Evolutionary conservation across 2,888 invertebrate genomes (phyloP).

Genomic region (Lasioglossum malachurum): DNA sequence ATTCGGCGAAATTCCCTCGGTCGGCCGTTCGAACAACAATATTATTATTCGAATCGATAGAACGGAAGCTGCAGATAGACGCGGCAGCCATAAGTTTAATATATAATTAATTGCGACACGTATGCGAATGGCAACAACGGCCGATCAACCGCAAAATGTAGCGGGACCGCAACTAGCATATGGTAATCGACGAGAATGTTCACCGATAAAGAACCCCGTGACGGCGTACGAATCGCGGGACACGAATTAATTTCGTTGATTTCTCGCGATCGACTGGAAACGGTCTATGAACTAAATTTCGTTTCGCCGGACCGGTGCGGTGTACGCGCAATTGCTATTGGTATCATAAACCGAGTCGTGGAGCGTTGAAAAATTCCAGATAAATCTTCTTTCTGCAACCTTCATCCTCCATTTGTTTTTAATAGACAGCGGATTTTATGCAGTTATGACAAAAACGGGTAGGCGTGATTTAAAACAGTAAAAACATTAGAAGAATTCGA

Average conservation of each 20-base stretch:
- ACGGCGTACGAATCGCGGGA: background rate
- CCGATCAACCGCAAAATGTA: conserved; percentile 11
- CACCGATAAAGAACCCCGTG: background rate
- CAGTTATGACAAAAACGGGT: no score
- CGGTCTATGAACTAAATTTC: conserved; percentile 5
- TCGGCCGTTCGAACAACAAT: background rate
- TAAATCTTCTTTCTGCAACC: no score
- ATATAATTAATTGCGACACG: background rate
- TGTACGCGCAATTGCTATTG: background rate
- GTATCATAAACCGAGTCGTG: background rate
- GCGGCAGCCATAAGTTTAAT: background rate
- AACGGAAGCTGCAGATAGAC: background rate
- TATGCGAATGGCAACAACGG: background rate
- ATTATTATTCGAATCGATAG: background rate
- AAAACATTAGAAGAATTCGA: no score
- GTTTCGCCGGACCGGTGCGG: background rate
- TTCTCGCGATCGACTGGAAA: conserved; percentile 16
- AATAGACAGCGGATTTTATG: no score
- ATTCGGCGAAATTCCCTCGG: background rate
- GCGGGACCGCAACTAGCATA: background rate
- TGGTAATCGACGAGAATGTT: background rate
- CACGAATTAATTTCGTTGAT: conserved; percentile 19
- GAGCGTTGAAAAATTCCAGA: no score
- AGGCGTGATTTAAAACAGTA: no score
- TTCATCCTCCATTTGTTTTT: no score